Evolutionary conservation across 2,113 vertebrate species (phyloP), one percentile per base, ranked within the genome.

Genomic region (Ceuthmochares aereus): DNA sequence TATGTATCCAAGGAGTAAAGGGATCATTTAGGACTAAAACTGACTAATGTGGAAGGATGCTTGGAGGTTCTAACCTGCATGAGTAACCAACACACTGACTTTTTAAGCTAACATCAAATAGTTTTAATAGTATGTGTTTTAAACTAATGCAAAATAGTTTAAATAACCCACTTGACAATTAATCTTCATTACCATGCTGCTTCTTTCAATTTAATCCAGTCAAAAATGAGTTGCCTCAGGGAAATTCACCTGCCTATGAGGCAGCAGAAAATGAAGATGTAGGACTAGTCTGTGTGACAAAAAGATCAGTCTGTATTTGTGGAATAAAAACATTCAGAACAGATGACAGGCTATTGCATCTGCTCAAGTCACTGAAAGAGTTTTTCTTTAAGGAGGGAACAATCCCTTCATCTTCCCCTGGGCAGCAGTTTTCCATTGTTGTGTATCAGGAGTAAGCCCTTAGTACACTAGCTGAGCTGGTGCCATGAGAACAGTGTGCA

Each of bases 1-100:
- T 72, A 5, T 81, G 85, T 66, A 70, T 87, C 56, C 66, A 78
- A 92, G 89, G 88, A 86, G 43, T 92, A 96, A 96, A 94, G 82
- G 87, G 85, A 86, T 94, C 0, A 0, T 63, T 5, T 92, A 34
- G 43, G 30, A 95, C 75, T 94, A 96, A 94, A 91, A 80, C n/a
- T 63, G 49, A 14, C 82, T 93, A 68, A 94, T 64, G 64, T 10
- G 8, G 47, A 84, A 89, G 74, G 30, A 52, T 49, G 34, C 17
- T 49, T 94, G 34, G 32, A 4, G 19, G 27, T 87, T 88, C 95
- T 96, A 96, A 95, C 68, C 30, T 72, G 88, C 92, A 95, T 68
- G 83, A 92, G 49, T 95, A 92, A 90, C 56, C 60, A 78, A 68
- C 36, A 52, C 0, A 0, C 49, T 90, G 34, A 86, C 56, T 75